A percentile compares a stretch with the other conserved stretches of the same genome.
Conservation (phyloP, 2,888 invertebrate species). For the Ctenicera cuprea region DNA sequence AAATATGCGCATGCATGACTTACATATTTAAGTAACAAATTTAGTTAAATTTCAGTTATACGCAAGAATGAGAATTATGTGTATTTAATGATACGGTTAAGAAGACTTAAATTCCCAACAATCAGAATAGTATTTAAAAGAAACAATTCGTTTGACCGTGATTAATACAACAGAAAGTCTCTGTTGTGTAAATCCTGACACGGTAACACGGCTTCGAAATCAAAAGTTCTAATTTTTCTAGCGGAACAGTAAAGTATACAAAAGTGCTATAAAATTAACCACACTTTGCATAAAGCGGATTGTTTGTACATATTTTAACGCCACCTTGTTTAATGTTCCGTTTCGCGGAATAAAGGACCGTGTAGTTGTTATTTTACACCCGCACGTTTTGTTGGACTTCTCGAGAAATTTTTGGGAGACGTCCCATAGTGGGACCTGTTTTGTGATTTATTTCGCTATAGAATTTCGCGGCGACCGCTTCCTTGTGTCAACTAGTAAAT, state of each 20-base stretch:
- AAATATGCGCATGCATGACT: too few relatives aligned
- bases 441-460: constrained; percentile 54
- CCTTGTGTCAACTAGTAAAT: constrained; percentile 51
- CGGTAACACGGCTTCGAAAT: constrained; percentile 64
- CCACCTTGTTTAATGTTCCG: constrained; percentile 47
- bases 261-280: constrained; percentile 33
- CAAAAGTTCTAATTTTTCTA: constrained; percentile 66
- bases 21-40: too few relatives aligned
- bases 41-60: too few relatives aligned
- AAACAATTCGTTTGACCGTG: constrained; percentile 60
- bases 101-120: constrained; percentile 22
- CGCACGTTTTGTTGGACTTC: constrained; percentile 19
- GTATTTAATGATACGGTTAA: constrained; percentile 30
- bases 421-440: constrained; percentile 16
- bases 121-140: constrained; percentile 19
- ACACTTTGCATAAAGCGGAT: constrained; percentile 47
- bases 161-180: constrained; percentile 65
- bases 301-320: constrained; percentile 50
- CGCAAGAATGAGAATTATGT: background rate
- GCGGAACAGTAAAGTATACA: constrained; percentile 58
- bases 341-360: constrained; percentile 38
- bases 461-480: constrained; percentile 48
- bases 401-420: constrained; percentile 23
- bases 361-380: constrained; percentile 39
- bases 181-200: constrained; percentile 67